Evolutionary conservation across 2,797 vertebrate genomes (phyloP).

Genomic region (Gambusia yucatana): DNA sequence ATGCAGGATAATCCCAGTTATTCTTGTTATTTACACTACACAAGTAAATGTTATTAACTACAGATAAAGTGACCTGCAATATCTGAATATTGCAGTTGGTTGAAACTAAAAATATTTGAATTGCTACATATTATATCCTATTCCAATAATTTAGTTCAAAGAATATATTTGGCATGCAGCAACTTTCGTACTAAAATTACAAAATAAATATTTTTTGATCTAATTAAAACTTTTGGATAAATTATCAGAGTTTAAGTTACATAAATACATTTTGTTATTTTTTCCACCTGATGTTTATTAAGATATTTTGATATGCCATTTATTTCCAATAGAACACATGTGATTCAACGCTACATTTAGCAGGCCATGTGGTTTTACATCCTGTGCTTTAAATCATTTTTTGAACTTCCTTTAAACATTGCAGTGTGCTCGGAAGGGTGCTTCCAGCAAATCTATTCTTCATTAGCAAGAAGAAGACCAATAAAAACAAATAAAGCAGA

Average conservation of each 20-base stretch:
- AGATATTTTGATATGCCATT: conserved; percentile 24
- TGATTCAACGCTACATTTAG: conserved; percentile 34
- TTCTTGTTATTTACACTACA: not conserved
- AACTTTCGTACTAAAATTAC: not conserved
- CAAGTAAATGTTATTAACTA: not conserved
- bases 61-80: not conserved
- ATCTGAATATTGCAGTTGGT: not conserved
- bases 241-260: not conserved
- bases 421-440: conserved; percentile 15
- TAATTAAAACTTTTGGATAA: conserved; percentile 7
- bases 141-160: not conserved
- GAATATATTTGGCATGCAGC: not conserved
- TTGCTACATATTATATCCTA: not conserved
- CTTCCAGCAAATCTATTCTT: conserved; percentile 20
- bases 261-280: not conserved
- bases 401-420: conserved; percentile 9
- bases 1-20: not conserved
- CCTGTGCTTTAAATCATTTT: conserved; percentile 25
- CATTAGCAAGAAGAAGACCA: conserved; percentile 13
- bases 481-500: not conserved
- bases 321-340: conserved; percentile 17
- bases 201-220: conserved; percentile 1
- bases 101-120: not conserved
- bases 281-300: conserved; percentile 21
- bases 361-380: conserved; percentile 28